A percentile compares a stretch with the other conserved stretches of the same genome.
phyloP scores from a whole-genome alignment of 2,113 vertebrate species.

The Vicugna pacos region DNA sequence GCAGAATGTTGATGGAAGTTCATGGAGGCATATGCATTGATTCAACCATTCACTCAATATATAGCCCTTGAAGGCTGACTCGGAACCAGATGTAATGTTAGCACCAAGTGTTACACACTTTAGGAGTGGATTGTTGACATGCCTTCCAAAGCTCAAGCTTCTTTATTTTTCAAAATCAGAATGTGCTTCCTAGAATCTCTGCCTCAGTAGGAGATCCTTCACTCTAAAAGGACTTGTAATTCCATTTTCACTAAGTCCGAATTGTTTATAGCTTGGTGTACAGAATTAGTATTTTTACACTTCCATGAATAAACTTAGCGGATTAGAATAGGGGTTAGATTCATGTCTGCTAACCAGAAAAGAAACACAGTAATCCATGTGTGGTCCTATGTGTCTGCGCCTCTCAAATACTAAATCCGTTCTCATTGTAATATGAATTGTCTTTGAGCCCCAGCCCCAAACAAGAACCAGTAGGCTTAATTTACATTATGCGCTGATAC shows the following conservation, averaged over 20 bases:
- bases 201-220: background rate
- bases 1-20: background rate
- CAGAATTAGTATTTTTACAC: conserved; percentile 77
- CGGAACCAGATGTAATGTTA: background rate
- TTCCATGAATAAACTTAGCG: conserved; percentile 77
- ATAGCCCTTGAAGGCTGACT: background rate
- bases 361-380: background rate
- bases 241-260: background rate
- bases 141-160: background rate
- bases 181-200: conserved; percentile 27
- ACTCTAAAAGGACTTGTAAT: conserved; percentile 78
- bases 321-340: conserved; percentile 69
- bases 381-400: background rate
- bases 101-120: background rate
- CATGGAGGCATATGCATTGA: background rate
- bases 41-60: background rate
- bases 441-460: background rate
- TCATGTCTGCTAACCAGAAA: background rate
- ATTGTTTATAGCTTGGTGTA: conserved; percentile 74
- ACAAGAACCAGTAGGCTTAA: conserved; percentile 30
- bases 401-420: background rate
- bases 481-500: conserved; percentile 67
- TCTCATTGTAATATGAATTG: background rate
- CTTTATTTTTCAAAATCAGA: background rate
- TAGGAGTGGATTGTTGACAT: background rate